Conservation (phyloP, 2,797 vertebrate genomes). For the Trachops cirrhosus region DNA sequence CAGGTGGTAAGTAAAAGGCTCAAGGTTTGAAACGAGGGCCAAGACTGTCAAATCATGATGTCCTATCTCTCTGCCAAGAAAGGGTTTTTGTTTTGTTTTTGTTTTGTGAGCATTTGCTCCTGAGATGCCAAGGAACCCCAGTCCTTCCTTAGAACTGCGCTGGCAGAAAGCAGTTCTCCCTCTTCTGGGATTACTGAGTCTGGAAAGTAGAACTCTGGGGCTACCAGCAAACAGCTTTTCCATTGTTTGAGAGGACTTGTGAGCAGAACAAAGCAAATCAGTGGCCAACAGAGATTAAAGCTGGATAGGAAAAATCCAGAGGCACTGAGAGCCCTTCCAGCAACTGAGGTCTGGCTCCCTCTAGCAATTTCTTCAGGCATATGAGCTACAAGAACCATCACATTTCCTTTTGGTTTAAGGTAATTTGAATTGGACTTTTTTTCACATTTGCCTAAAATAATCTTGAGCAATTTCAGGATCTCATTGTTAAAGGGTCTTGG, state of each 20-base stretch:
- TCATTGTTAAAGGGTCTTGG: background rate
- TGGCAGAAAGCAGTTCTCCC: background rate
- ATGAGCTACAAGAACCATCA: background rate
- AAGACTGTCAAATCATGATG: background rate
- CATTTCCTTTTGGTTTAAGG: background rate
- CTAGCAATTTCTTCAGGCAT: background rate
- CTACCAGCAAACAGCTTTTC: background rate
- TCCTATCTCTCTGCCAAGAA: background rate
- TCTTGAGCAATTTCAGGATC: background rate
- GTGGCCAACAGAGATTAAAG: background rate
- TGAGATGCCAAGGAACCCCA: background rate
- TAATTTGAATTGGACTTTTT: background rate
- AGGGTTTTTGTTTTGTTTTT: background rate
- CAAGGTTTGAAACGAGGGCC: background rate
- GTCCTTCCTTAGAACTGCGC: background rate
- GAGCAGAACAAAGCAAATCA: background rate
- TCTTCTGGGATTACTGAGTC: background rate
- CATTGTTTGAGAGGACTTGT: background rate
- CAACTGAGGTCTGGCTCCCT: background rate
- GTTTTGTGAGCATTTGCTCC: background rate
- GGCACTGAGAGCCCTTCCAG: background rate
- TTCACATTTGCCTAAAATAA: background rate
- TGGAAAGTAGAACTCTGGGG: background rate
- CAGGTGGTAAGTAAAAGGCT: background rate
- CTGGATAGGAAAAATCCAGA: background rate